Evolutionary conservation across 2,113 vertebrate species (phyloP), one percentile per base, ranked within the genome.

Genomic region (Podilymbus podiceps): DNA sequence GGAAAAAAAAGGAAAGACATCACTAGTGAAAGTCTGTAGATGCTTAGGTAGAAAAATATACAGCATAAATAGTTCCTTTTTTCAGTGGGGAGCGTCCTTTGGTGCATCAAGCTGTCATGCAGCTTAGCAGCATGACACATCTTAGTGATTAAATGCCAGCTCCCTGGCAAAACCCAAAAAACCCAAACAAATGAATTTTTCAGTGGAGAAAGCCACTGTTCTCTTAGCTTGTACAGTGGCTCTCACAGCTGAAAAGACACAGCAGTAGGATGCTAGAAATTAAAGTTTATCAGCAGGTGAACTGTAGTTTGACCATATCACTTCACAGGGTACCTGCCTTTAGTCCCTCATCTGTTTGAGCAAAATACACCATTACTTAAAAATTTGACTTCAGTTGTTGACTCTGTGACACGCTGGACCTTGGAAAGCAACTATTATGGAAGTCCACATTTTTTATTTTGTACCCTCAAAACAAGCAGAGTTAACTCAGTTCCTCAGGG

Each of bases 61-160:
- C 52, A 68, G 58, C 59, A 77, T 56, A 94, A 95, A 82, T 49
- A 75, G 60, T 87, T 96, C 85, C 64, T 50, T n/a, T 96, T 96
- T 94, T 80, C 92, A 73, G 62, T 71, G 66, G 53, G 53, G 69
- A 91, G 58, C 86, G 80, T 68, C 77, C 77, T 66, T 88, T 7
- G 3, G 67, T 93, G 77, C 72, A 89, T 89, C 94, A 87, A 90
- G 75, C 82, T 82, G 90, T 93, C 81, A 35, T 12, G 49, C 86
- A 91, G 79, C 44, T 93, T 90, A 94, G 78, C 90, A 91, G 90
- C 92, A 66, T 80, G 92, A 90, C 87, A 83, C 85, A 56, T 93
- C 55, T 25, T 38, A 50, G 90, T 71, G 94, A 97, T 91, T 94
- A 90, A 94, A 93, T 75, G 66, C 44, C 12, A 15, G 44, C 42